Conservation (phyloP, 2,113 vertebrate species). For the human (Homo sapiens) region DNA sequence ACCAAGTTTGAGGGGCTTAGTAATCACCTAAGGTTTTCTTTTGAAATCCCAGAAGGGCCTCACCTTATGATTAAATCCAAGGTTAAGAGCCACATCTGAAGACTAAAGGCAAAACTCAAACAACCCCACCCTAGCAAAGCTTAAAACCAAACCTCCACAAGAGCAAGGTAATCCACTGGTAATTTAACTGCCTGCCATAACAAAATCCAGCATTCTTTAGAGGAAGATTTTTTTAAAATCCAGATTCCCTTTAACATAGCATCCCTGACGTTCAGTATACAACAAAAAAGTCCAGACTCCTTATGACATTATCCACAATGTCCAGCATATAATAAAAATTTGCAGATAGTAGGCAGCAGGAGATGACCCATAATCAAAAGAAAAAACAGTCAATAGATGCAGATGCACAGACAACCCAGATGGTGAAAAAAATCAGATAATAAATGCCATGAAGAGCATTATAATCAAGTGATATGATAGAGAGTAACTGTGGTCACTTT, state of each 20-base stretch:
- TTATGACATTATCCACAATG: neutral
- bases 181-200: conserved; percentile 39
- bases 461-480: neutral
- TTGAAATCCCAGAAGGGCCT: conserved; percentile 11
- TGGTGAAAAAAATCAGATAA: neutral
- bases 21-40: conserved; percentile 7
- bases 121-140: neutral
- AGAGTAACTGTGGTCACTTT: neutral
- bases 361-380: neutral
- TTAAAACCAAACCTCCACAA: neutral
- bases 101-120: neutral
- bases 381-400: neutral
- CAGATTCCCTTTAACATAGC: neutral
- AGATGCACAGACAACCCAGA: neutral
- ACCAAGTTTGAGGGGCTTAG: neutral
- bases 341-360: neutral
- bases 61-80: conserved; percentile 34
- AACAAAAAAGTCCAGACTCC: neutral
- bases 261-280: neutral
- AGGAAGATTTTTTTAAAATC: neutral
- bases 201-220: neutral
- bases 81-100: neutral
- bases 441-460: neutral
- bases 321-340: conserved; percentile 7
- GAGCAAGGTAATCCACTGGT: neutral